These are phyloP conservation scores for Noctua fimbriata DNA, from an alignment of 2,888 invertebrate genomes.

Conservation along the genomic window DNA sequence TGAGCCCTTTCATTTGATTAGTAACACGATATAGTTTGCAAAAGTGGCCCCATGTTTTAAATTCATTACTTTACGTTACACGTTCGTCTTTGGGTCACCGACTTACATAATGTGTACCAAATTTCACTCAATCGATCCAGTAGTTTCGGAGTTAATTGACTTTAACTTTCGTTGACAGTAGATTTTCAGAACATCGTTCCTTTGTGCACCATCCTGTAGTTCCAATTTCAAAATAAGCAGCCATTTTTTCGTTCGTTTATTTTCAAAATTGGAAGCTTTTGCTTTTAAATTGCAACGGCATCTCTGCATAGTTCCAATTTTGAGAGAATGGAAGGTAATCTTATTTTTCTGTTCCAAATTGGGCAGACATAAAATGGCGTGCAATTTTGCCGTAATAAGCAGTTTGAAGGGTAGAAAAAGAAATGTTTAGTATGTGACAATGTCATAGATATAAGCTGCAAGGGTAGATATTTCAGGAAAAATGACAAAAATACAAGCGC, in stretches of 20 bases:
- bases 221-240: conserved; percentile 45
- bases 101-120: too few relatives aligned
- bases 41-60: too few relatives aligned
- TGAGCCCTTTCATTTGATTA: too few relatives aligned
- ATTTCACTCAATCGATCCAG: too few relatives aligned
- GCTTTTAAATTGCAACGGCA: conserved; percentile 45
- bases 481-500: neutral
- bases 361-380: conserved; percentile 9
- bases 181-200: neutral
- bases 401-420: conserved; percentile 7
- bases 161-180: conserved; percentile 24
- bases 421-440: conserved; percentile 13
- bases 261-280: conserved; percentile 54
- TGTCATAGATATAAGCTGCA: neutral
- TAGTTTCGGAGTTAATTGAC: too few relatives aligned
- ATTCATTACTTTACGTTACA: too few relatives aligned
- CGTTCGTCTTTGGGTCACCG: too few relatives aligned
- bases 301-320: conserved; percentile 49
- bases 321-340: conserved; percentile 44
- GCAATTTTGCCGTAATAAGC: conserved; percentile 2
- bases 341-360: conserved; percentile 22
- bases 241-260: conserved; percentile 20
- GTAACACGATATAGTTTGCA: too few relatives aligned
- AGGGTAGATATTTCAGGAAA: neutral
- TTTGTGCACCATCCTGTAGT: conserved; percentile 20